Evolutionary conservation across 2,113 vertebrate species (phyloP), one percentile per base, ranked within the genome.

Genomic region (Paramormyrops kingsleyae): DNA sequence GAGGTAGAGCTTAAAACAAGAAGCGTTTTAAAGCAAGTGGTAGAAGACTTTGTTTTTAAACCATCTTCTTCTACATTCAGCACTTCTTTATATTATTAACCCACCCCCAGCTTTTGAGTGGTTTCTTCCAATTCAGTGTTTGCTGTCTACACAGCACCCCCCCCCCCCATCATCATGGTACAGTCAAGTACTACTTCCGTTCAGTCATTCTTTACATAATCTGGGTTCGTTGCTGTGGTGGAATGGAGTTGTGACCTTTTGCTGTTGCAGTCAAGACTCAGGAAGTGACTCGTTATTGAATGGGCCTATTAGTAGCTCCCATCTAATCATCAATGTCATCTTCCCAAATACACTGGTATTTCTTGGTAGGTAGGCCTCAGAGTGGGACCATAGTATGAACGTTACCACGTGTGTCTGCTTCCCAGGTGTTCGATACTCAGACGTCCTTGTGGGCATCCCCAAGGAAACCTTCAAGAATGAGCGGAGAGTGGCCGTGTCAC

Each of bases 381-480:
- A 47, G 6, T 47, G 21, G 53, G 53, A 52, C 87, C 35, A 5
- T 5, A 31, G 4, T 88, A 4, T 59, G 21, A 87, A 31, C 39
- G 35, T 2, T 39, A n/a, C 13, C 53, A 35, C 21, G 6, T 70
- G 46, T 89, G 50, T 88, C 90, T 90, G 87, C 62, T 85, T 92
- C 21, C 39, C 31, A 97, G 95, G 93, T 90, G 90, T 94, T 77
- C 91, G 66, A 3, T 96, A 91, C 91, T 94, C 95, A 86, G 95
- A 97, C 19, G 5, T 96, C 80, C 90, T 94, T 90, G 94, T 96
- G 7, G 95, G 94, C 1, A 92, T 97, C 89, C 95, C 93, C 0
- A 95, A 96, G 91, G 96, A 97, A 94, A 96, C 90, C 0, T 31
- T 94, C 1, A 93, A 92, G 88, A 93, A 93, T 91, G 95, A 96